Base-by-base conservation (phyloP, 2,113 vertebrate genomes). In the Cheirogaleus medius region DNA sequence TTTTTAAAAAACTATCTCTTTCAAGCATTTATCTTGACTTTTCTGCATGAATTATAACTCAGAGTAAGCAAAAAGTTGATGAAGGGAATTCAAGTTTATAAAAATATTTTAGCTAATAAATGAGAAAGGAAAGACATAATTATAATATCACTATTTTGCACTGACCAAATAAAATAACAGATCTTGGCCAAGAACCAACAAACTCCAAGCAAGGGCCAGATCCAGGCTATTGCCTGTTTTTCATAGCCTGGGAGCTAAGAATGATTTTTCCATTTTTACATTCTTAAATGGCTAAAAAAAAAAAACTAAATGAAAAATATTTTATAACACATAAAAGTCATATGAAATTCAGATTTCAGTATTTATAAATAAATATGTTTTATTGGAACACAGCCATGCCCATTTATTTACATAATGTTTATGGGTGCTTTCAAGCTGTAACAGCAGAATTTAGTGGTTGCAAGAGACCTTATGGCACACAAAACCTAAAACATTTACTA, bases 401-500 rank as follows among this genome's bases (percentile, higher is more conserved):
- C 20, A 52, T 68, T 58, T 47, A 37, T 68, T 64, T 87, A 69
- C 1, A 52, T 39, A 94, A 73, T 49, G 10, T 17, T 11, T 29
- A 17, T 64, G 37, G 11, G 5, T 85, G 34, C 6, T 78, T 97
- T 94, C 32, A 37, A 37, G 7, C 18, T 83, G 0, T 74, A n/a
- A 81, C 2, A 90, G 71, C 9, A 82, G 63, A 83, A 60, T 0
- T 82, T n/a, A 84, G 29, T 63, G 63, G 47, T 44, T 87, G 0
- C 21, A 87, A 77, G 47, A 87, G 25, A 73, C 0, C 2, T 42
- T 32, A 52, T 5, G 9, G n/a, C 6, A 9, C n/a, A 32, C 21
- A 81, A 44, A 96, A 58, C 23, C n/a, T 76, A 66, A 96, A 81
- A 90, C 52, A 66, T 73, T 96, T 82, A 87, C 29, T 82, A 27